phyloP scores from a whole-genome alignment of 2,797 vertebrate species.

The Protosalanx chinensis region DNA sequence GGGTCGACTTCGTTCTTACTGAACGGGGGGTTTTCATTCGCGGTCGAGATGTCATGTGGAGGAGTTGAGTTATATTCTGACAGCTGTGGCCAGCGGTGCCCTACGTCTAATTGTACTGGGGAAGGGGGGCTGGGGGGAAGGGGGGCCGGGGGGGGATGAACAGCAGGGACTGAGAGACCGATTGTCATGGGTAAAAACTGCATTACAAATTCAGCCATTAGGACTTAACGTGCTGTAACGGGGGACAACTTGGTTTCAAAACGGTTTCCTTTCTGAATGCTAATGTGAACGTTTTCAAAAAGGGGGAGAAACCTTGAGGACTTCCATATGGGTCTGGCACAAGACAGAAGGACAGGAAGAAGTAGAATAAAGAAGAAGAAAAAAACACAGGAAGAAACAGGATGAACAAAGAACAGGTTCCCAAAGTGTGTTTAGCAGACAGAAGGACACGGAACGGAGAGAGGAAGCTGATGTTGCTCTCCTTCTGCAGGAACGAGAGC shows the following conservation, averaged over 20 bases:
- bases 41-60: neutral
- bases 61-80: constrained; percentile 15
- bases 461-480: constrained; percentile 25
- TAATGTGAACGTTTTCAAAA: neutral
- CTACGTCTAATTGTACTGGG: constrained; percentile 3
- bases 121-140: neutral
- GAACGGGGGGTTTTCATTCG: neutral
- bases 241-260: neutral
- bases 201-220: neutral
- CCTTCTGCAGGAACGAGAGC: constrained; percentile 22
- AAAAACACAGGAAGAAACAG: constrained; percentile 8
- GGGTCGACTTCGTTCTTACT: neutral
- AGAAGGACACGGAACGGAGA: neutral
- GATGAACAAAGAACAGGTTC: constrained; percentile 8
- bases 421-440: constrained; percentile 11
- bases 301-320: neutral
- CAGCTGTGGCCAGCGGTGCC: constrained; percentile 9
- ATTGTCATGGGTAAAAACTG: neutral
- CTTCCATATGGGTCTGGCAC: neutral
- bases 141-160: neutral
- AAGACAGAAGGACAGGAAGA: no score
- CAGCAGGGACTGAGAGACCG: neutral
- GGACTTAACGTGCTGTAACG: neutral
- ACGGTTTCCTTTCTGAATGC: neutral
- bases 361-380: no score